Evolutionary conservation across 2,888 invertebrate genomes (phyloP), one percentile per base, ranked within the genome.

Genomic region (Scaptomyza flava): DNA sequence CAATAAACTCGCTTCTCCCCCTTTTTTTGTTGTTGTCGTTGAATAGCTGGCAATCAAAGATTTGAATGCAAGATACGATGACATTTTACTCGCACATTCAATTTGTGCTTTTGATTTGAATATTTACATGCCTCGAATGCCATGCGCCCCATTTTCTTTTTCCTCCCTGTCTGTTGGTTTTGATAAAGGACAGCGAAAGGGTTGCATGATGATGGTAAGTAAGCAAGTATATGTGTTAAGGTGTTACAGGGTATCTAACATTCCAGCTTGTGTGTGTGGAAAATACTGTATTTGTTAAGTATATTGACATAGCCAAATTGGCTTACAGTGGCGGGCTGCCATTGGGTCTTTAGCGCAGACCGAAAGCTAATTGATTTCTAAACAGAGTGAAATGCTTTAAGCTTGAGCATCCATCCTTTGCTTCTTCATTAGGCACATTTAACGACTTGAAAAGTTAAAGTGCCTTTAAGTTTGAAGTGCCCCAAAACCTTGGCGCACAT

Each of bases 81-180:
- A 86, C 84, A 88, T 84, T 88, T 88, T 87, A 82, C 83, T 87
- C 70, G 83, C 83, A 85, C 88, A 84, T 84, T 84, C 83, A 84
- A 84, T 84, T 84, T 85, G 88, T 84, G 84, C 84, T 85, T 85
- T 85, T 88, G 79, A 85, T 85, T 88, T 88, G 84, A 86, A 83
- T 88, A 88, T 86, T 88, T 84, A 83, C 84, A 87, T 87, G 83
- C 69, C 72, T 51, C 36, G 64, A 50, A 63, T 72, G 68, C 68
- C 58, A n/a, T 36, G 17, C 30, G 14, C 23, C 34, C 36, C 14
- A 1, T 27, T 23, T 36, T 7, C 9, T n/a, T 36, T 7, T n/a
- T n/a, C 9, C n/a, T 34, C 20, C 23, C 27, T 27, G 27, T 27
- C 27, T 27, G 6, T 27, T 27, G 27, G 27, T 27, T 27, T 23